Conservation (phyloP, 2,888 invertebrate genomes). For the Rhaphigaster nebulosa region DNA sequence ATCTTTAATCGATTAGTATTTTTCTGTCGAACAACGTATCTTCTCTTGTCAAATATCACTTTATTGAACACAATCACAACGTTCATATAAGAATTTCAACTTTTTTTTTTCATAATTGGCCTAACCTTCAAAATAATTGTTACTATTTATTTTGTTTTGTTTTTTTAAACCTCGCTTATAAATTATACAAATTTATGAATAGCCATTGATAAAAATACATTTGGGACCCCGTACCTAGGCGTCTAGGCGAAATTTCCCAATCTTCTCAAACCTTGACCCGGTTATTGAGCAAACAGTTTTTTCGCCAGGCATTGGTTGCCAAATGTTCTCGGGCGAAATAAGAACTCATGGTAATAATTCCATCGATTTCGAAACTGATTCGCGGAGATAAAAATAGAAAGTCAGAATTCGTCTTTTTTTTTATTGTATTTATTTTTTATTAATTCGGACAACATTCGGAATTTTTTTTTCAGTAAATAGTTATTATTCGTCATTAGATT, state of each 20-base stretch:
- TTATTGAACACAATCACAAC: background rate
- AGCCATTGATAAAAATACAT: background rate
- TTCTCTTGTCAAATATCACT: background rate
- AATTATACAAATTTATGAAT: background rate
- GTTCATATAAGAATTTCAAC: background rate
- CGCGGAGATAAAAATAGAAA: background rate
- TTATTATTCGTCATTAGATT: background rate
- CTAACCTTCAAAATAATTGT: background rate
- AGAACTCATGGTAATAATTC: slow-evolving; percentile 15
- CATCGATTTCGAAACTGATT: slow-evolving; percentile 1
- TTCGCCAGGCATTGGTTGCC: slow-evolving; percentile 10
- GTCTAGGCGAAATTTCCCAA: slow-evolving; percentile 19
- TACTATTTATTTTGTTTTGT: too few relatives aligned
- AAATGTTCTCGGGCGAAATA: slow-evolving; percentile 13
- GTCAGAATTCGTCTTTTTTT: background rate
- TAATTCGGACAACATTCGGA: background rate
- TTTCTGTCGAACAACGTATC: background rate
- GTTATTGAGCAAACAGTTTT: slow-evolving; percentile 44
- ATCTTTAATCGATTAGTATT: slow-evolving; percentile 47
- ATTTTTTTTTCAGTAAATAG: background rate
- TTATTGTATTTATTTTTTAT: background rate
- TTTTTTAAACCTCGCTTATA: background rate
- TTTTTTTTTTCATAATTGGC: background rate
- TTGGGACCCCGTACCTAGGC: background rate
- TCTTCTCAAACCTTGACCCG: slow-evolving; percentile 43